Evolutionary conservation across 1,140 invertebrate species (phyloP), one percentile per base, ranked within the genome.

Genomic region (Chelonus insularis): DNA sequence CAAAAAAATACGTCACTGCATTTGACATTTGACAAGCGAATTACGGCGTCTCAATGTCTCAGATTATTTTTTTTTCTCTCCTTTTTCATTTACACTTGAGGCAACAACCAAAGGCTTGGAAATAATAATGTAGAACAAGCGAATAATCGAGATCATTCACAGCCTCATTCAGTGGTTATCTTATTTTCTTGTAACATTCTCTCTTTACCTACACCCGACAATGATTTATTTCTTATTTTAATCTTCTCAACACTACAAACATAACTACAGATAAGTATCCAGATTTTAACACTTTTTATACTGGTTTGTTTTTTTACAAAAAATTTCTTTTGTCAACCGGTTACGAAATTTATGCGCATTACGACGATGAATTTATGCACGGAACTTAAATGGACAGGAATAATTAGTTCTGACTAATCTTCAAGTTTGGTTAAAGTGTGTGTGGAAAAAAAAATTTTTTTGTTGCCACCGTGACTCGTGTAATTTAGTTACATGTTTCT

Each of bases 61-160:
- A 8, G 18, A 16, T 16, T 12, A 55, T 14, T 37, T 23, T 23
- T 14, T 20, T 56, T 12, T 57, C 39, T 41, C n/a, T 37, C 20
- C n/a, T 14, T 20, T 56, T 12, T 57, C 39, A 23, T 45, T 57
- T 41, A 45, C 39, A 45, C 11, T 34, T 12, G 55, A 57, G 21
- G 25, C 34, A 39, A 29, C 25, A 43, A 21, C 25, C 55, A 57
- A 6, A 29, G 39, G 55, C 39, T 12, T 29, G 39, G 5, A 3
- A 39, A 41, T 45, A 21, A 14, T 20, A 45, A 52, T 32, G 50
- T 29, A 52, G 25, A 32, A 25, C 50, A 34, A 36, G n/a, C 29
- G 50, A 16, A 32, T 52, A 52, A 52, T 16, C n/a, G 29, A 32
- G 50, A 52, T 52, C 50, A 32, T 34, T 52, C 25, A 52, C 18